Conservation (phyloP, 2,888 invertebrate genomes). For the Stenotaenia linearis region DNA sequence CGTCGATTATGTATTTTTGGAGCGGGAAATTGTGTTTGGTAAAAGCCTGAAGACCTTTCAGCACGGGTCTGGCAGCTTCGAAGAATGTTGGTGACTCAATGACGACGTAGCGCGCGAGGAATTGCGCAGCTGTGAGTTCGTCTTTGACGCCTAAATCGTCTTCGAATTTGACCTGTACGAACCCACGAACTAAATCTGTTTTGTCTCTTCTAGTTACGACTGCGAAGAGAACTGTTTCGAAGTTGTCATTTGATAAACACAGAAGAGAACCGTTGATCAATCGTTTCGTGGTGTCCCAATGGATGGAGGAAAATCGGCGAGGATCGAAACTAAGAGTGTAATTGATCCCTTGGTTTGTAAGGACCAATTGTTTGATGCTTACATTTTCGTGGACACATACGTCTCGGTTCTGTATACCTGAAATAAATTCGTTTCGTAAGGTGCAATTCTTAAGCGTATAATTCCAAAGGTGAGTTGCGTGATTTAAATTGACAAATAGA, state of each 20-base stretch:
- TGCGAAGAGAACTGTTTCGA: constrained; percentile 28
- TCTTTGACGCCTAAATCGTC: not conserved
- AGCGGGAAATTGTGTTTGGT: not conserved
- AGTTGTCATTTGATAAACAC: constrained; percentile 33
- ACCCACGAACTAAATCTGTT: not conserved
- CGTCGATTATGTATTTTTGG: not conserved
- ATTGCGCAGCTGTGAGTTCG: not conserved
- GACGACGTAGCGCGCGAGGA: no score
- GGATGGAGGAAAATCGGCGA: not conserved
- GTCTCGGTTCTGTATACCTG: not conserved
- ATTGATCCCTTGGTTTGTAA: not conserved
- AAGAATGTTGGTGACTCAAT: not conserved
- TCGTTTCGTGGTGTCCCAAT: constrained; percentile 17
- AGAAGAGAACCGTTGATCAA: constrained; percentile 29
- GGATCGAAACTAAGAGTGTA: not conserved
- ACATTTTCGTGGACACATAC: not conserved
- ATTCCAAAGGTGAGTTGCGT: no score
- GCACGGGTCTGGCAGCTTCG: constrained; percentile 9
- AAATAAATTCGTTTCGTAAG: no score
- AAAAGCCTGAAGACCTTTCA: not conserved
- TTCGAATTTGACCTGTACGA: constrained; percentile 3
- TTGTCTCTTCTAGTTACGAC: constrained; percentile 1
- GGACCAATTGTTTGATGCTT: not conserved
- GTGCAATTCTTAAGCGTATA: no score
- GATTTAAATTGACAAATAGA: no score